phyloP scores from a whole-genome alignment of 2,797 vertebrate genomes.

The Poeciliopsis infans region DNA sequence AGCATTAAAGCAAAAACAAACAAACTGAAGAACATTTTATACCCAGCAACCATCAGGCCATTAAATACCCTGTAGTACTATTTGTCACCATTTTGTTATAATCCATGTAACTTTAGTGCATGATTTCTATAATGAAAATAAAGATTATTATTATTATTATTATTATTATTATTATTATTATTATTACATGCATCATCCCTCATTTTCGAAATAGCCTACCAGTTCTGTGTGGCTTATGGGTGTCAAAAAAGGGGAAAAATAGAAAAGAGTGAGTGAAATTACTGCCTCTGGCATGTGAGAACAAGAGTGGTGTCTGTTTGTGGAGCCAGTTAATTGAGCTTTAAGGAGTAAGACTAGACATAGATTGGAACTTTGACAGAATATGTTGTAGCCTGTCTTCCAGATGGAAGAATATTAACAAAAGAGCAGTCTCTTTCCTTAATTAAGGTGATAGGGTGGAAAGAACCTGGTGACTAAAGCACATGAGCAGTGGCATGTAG shows the following conservation, averaged over 20 bases:
- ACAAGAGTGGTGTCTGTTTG: constrained; percentile 47
- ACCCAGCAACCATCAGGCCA: too few species aligned
- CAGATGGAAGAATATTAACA: constrained; percentile 67
- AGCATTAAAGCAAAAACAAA: too few species aligned
- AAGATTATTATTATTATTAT: too few species aligned
- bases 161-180: too few species aligned
- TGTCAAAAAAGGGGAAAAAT: neutral
- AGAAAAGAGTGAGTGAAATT: constrained; percentile 33
- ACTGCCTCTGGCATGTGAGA: constrained; percentile 41
- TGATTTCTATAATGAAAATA: too few species aligned
- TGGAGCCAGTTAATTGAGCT: constrained; percentile 57
- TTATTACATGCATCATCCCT: neutral
- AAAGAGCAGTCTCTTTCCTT: constrained; percentile 57
- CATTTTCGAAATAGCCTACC: neutral
- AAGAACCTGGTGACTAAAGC: constrained; percentile 37
- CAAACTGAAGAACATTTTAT: too few species aligned
- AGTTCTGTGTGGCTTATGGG: neutral
- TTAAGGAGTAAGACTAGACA: constrained; percentile 41
- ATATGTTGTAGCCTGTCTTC: constrained; percentile 58
- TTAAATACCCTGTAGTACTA: too few species aligned
- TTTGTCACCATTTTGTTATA: too few species aligned
- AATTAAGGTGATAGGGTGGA: constrained; percentile 75
- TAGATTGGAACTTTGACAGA: neutral
- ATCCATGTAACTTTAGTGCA: too few species aligned
- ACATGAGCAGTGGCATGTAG: constrained; percentile 51